Evolutionary conservation across 2,113 vertebrate genomes (phyloP).

Genomic region (Sturnira hondurensis): DNA sequence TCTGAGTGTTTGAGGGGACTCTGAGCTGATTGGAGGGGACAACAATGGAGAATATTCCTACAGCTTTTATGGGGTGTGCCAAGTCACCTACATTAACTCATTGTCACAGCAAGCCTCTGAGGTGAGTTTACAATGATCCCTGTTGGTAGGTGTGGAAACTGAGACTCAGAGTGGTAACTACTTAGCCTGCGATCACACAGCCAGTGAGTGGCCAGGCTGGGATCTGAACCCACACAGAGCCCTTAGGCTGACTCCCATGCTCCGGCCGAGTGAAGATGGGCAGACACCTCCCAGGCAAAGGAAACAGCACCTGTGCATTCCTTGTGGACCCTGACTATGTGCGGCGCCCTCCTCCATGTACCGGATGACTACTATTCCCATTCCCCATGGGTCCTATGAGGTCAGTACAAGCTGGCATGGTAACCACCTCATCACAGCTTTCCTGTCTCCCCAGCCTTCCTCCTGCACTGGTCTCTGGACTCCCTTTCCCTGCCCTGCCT

Average conservation of each 20-base stretch:
- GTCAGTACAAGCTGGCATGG: background rate
- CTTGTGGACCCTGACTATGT: background rate
- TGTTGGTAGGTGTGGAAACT: background rate
- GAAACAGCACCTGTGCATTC: background rate
- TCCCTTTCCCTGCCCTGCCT: background rate
- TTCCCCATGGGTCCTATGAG: background rate
- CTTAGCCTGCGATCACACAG: background rate
- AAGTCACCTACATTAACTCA: background rate
- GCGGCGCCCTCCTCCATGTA: rapidly evolving
- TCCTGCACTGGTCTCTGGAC: background rate
- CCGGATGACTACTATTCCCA: background rate
- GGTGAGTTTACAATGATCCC: background rate
- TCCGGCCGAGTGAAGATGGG: background rate
- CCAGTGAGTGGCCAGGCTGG: background rate
- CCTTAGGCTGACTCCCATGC: background rate
- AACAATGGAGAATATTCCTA: background rate
- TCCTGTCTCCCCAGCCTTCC: background rate
- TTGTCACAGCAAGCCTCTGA: background rate
- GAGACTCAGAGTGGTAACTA: background rate
- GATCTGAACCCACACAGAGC: background rate
- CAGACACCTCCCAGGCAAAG: background rate
- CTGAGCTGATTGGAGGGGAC: background rate
- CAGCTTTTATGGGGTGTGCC: rapidly evolving
- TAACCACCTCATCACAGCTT: background rate
- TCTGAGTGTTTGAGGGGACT: background rate